Conservation (phyloP, 1,140 invertebrate genomes). For the Macrobrachium nipponense region DNA sequence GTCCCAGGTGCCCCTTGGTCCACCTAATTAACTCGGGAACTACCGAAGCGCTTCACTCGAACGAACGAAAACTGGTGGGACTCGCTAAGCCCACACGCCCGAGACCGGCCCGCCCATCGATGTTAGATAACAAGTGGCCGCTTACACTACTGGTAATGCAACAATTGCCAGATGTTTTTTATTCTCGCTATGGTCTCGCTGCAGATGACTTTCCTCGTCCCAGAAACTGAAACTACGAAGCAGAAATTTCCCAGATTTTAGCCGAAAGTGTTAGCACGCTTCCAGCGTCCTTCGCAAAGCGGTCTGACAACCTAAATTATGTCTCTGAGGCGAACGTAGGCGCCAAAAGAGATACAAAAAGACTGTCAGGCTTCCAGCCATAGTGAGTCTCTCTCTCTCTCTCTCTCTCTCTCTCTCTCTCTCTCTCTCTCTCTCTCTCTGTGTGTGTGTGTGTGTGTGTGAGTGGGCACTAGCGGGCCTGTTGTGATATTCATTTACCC, state of each 20-base stretch:
- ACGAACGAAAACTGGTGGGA: slow-evolving; percentile 19
- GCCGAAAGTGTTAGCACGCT: too few species aligned
- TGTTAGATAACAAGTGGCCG: slow-evolving; percentile 51
- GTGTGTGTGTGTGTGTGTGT: too few species aligned
- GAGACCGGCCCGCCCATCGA: slow-evolving; percentile 46
- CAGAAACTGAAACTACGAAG: not conserved
- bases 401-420: slow-evolving; percentile 20
- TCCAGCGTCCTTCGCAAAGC: not conserved
- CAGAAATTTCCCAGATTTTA: too few species aligned
- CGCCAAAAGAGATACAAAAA: slow-evolving; percentile 16
- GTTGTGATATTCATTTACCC: slow-evolving; percentile 45
- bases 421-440: slow-evolving; percentile 26
- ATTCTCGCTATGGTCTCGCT: not conserved
- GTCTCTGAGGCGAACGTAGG: not conserved
- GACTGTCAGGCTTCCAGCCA: slow-evolving; percentile 24
- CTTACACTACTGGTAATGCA: slow-evolving; percentile 41
- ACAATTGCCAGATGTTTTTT: slow-evolving; percentile 26
- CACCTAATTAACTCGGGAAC: too few species aligned
- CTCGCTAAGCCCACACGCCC: slow-evolving; percentile 31
- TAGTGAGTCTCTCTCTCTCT: slow-evolving; percentile 26
- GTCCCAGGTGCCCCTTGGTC: too few species aligned
- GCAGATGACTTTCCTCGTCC: not conserved
- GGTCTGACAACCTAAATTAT: not conserved
- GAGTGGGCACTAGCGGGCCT: not conserved
- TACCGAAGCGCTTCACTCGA: not conserved